phyloP scores from a whole-genome alignment of 2,888 invertebrate genomes.

The Cosmopolites sordidus region DNA sequence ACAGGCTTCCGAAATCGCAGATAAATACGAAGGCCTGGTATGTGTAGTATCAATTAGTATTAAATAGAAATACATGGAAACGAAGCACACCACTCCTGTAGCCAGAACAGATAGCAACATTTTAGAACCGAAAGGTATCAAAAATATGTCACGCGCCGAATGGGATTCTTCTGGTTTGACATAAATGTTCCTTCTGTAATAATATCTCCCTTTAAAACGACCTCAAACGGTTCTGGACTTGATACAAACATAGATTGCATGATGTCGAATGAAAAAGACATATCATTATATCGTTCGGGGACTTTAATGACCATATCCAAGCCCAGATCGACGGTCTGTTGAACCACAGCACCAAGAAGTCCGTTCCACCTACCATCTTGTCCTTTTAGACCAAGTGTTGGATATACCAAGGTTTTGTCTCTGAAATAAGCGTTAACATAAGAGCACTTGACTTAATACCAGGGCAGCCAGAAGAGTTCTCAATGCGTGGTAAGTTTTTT shows the following conservation, averaged over 20 bases:
- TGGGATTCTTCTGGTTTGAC: slow-evolving; percentile 59
- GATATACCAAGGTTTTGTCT: slow-evolving; percentile 20
- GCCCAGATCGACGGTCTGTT: slow-evolving; percentile 56
- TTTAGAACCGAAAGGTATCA: slow-evolving; percentile 57
- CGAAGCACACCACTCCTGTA: slow-evolving; percentile 51
- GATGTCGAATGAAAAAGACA: slow-evolving; percentile 61
- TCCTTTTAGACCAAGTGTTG: slow-evolving; percentile 44
- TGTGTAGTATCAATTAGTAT: neutral
- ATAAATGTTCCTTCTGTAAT: slow-evolving; percentile 59
- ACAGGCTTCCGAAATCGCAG: slow-evolving; percentile 52
- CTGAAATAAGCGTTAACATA: slow-evolving; percentile 16
- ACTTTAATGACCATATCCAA: slow-evolving; percentile 57
- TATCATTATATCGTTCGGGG: slow-evolving; percentile 51
- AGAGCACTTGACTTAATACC: neutral
- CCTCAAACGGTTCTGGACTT: too few species aligned
- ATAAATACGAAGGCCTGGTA: neutral
- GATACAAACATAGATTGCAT: slow-evolving; percentile 56
- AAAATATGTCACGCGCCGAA: slow-evolving; percentile 54
- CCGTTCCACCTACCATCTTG: slow-evolving; percentile 58
- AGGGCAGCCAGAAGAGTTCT: too few species aligned
- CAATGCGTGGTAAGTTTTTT: too few species aligned
- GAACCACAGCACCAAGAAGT: slow-evolving; percentile 56
- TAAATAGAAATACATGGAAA: slow-evolving; percentile 47
- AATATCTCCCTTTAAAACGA: too few species aligned
- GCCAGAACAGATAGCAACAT: slow-evolving; percentile 54